These are phyloP conservation scores for Platyscapa corneri DNA, from an alignment of 1,140 invertebrate genomes.

Conservation along the genomic window DNA sequence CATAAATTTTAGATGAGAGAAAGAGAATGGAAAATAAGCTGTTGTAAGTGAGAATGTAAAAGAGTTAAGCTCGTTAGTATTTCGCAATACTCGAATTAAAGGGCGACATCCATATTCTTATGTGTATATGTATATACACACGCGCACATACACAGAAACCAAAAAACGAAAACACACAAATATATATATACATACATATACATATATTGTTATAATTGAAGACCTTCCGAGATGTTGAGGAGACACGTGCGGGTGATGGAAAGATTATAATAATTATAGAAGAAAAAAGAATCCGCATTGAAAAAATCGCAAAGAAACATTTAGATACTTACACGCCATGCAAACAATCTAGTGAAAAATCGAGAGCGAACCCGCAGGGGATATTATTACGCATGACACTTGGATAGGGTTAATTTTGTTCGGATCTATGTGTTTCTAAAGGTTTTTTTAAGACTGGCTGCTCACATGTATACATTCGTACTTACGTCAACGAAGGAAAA, in stretches of 20 bases:
- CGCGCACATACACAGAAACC: too few relatives aligned
- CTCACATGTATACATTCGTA: conserved; percentile 55
- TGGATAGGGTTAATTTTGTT: conserved; percentile 25
- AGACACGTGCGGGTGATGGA: conserved; percentile 24
- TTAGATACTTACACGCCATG: conserved; percentile 29
- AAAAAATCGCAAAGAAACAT: conserved; percentile 47
- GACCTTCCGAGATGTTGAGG: conserved; percentile 42
- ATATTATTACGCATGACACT: background rate
- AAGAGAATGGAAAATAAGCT: conserved; percentile 37
- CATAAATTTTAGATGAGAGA: conserved; percentile 38
- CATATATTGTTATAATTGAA: conserved; percentile 52
- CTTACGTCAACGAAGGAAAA: conserved; percentile 28
- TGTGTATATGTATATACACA: background rate
- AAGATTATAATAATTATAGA: conserved; percentile 12
- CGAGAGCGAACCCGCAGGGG: background rate
- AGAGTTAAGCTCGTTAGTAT: conserved; percentile 63
- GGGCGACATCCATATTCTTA: conserved; percentile 50
- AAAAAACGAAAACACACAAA: too few relatives aligned
- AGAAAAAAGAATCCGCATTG: conserved; percentile 24
- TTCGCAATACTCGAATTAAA: conserved; percentile 64
- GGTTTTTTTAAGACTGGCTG: conserved; percentile 48
- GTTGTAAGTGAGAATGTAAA: conserved; percentile 48
- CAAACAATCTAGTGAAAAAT: conserved; percentile 28
- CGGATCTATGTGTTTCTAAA: conserved; percentile 52
- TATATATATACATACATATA: too few relatives aligned